phyloP scores from a whole-genome alignment of 2,888 invertebrate genomes.

The Andrena hattorfiana region DNA sequence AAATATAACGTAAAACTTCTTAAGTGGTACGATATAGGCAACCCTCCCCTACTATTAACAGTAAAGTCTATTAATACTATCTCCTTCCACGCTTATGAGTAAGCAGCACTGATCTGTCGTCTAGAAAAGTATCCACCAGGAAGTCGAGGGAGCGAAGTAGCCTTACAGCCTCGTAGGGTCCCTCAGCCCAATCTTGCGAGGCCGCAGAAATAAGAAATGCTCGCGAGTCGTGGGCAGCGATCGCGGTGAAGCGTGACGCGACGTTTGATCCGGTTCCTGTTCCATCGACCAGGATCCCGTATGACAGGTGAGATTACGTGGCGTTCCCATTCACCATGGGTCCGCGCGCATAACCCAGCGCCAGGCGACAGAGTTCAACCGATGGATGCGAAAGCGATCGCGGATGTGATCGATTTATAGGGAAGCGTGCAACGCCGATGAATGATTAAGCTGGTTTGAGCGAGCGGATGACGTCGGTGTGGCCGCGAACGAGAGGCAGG shows the following conservation, averaged over 20 bases:
- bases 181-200: neutral
- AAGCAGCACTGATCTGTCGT: too few species aligned
- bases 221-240: neutral
- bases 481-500: conserved; percentile 12
- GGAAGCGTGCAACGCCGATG: conserved; percentile 18
- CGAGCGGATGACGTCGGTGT: conserved; percentile 20
- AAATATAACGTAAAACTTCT: too few species aligned
- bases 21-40: too few species aligned
- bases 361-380: conserved; percentile 2
- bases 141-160: too few species aligned
- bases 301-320: conserved; percentile 34
- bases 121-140: too few species aligned
- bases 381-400: conserved; percentile 42
- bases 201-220: neutral
- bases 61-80: too few species aligned
- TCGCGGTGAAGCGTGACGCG: neutral
- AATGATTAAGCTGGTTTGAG: conserved; percentile 48
- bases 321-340: conserved; percentile 35
- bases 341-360: conserved; percentile 5
- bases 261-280: conserved; percentile 19
- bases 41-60: too few species aligned
- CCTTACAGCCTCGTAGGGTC: too few species aligned
- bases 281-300: conserved; percentile 24
- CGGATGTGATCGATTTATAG: conserved; percentile 46
- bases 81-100: too few species aligned